Base-by-base conservation (phyloP, 2,888 invertebrate genomes). In the Scotopteryx bipunctaria region DNA sequence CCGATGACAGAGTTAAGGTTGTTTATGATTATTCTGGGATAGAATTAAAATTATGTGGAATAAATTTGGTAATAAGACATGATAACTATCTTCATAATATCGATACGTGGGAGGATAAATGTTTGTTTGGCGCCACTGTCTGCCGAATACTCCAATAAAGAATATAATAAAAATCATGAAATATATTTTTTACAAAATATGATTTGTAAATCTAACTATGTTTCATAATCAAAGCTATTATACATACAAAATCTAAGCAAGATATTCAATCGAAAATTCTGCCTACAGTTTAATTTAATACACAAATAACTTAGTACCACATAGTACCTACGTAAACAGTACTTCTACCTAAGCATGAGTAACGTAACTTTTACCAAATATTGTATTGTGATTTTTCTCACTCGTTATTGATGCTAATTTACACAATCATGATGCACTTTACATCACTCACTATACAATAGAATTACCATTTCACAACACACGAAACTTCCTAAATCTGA, bases 1-100 rank as follows among this genome's bases (percentile, higher is more conserved):
- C 80, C 76, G 88, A 83, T 85, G 89, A 89, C 88, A 88, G 87
- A 86, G 73, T 86, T 86, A 87, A 80, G 78, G 77, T 78, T 85
- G 81, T 84, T 86, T 87, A 84, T 81, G 84, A 81, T 75, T 75
- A 73, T 71, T 74, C 73, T 59, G 51, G 61, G 73, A 76, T 76
- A 71, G 76, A 79, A 83, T 81, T 78, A 80, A 80, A 79, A 81
- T 81, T 78, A 78, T 70, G 75, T 68, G 66, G 66, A 69, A 83
- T 86, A 84, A 81, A 84, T 85, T 80, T 76, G 73, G 67, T 67
- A 68, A 74, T 69, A 69, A 66, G 74, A 77, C 78, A 76, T 56
- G 72, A 73, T 72, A 60, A 71, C 73, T 76, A 75, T 76, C 72
- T 74, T 76, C 70, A 76, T 78, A 75, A 77, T 70, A 69, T 68